Evolutionary conservation across 2,797 vertebrate genomes (phyloP), one percentile per base, ranked within the genome.

Genomic region (Pseudotriccus pelzelni): DNA sequence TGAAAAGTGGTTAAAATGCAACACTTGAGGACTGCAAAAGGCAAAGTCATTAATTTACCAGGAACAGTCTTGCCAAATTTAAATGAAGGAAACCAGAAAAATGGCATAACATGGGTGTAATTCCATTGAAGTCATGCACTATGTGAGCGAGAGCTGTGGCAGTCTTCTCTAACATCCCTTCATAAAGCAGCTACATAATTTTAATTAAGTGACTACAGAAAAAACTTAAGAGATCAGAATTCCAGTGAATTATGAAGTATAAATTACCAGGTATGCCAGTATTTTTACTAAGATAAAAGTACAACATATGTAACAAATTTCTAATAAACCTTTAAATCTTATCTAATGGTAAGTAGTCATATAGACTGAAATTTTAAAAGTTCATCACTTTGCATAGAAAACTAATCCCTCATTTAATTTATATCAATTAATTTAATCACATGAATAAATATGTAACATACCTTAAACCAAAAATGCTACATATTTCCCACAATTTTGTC

Each of bases 31-130:
- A 58, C 81, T 83, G 60, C 69, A 91, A 94, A 89, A 95, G 58
- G 72, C 73, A 81, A 10, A 20, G 89, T 92, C 91, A 92, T 72
- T 94, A 84, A 96, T 96, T 93, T 84, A 91, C 89, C 66, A 78
- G 69, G 53, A 80, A 63, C 10, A 66, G 14, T 66, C 76, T 84
- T 93, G 87, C 75, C 87, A 96, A 85, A 72, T 44, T 95, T 62
- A 92, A 89, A 84, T 43, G 82, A 93, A 94, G 30, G 64, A 87
- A 93, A 94, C 53, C 39, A 84, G 56, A 87, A 93, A 94, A 90
- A 84, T 60, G 39, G 43, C 67, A 84, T 46, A 84, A 87, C 20
- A 19, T 2, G 4, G 3, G 32, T 59, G n/a, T 46, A 84, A 90
- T 47, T 64, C 4, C 79, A 25, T 82, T 56, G 85, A 91, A 23